Conservation (phyloP, 2,797 vertebrate species). For the Oreonectes daqikongensis region DNA sequence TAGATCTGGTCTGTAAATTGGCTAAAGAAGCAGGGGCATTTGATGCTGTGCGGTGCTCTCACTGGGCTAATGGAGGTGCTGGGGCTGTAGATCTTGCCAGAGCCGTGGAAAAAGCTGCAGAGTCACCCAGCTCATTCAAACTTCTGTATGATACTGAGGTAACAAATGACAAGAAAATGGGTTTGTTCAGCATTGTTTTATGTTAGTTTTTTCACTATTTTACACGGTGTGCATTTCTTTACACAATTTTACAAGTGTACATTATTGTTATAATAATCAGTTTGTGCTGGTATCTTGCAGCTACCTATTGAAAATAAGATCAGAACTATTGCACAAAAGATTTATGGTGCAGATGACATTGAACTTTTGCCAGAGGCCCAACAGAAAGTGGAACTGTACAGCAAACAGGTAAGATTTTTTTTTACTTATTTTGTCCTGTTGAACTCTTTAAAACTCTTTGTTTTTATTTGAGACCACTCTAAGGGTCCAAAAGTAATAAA, state of each 20-base stretch:
- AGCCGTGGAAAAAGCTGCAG: conserved; percentile 88
- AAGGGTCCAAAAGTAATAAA: no score
- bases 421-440: neutral
- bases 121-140: conserved; percentile 83
- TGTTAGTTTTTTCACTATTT: neutral
- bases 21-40: conserved; percentile 90
- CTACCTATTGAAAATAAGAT: conserved; percentile 91
- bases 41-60: conserved; percentile 87
- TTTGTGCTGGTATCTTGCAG: conserved; percentile 65
- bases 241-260: neutral
- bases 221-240: neutral
- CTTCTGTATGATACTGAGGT: conserved; percentile 93
- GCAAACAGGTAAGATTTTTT: conserved; percentile 83
- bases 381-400: conserved; percentile 90
- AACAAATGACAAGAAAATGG: conserved; percentile 12
- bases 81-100: conserved; percentile 85
- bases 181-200: neutral
- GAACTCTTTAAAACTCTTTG: neutral
- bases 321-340: conserved; percentile 91
- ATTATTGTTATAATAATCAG: neutral
- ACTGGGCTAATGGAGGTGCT: conserved; percentile 94
- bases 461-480: no score
- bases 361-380: conserved; percentile 93
- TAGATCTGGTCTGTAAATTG: conserved; percentile 82
- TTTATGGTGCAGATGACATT: conserved; percentile 92